Evolutionary conservation across 2,797 vertebrate species (phyloP).

Genomic region (Pygocentrus nattereri): DNA sequence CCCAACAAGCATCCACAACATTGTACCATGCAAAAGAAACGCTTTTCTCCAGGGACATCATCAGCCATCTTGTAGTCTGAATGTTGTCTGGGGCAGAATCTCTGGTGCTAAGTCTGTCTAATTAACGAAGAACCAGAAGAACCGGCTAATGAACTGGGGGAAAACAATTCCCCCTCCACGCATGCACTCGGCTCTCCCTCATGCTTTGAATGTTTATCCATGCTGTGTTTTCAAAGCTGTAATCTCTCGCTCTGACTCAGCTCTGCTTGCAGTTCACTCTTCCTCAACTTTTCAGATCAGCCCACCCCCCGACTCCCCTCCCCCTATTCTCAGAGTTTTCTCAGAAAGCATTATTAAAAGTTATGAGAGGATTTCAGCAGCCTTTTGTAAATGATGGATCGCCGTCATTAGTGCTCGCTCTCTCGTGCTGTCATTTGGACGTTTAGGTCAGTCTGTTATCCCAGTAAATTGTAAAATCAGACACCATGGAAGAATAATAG

Average conservation of each 20-base stretch:
- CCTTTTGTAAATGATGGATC: constrained; percentile 25
- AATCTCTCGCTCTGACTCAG: neutral
- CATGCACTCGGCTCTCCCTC: neutral
- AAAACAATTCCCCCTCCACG: neutral
- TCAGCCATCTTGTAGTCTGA: constrained; percentile 6
- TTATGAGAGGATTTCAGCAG: constrained; percentile 26
- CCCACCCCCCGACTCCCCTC: neutral
- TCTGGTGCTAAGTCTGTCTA: neutral
- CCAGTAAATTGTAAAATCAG: constrained; percentile 24
- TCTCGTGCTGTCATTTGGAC: constrained; percentile 22
- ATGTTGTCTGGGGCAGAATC: neutral
- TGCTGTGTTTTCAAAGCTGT: neutral
- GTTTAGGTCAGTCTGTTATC: constrained; percentile 22
- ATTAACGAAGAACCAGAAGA: constrained; percentile 18
- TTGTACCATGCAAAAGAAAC: neutral
- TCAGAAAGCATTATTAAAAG: constrained; percentile 38
- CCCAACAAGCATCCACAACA: constrained; percentile 9
- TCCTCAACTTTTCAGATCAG: constrained; percentile 5
- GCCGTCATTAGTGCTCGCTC: constrained; percentile 8
- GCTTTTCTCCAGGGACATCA: constrained; percentile 16
- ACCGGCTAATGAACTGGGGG: constrained; percentile 26
- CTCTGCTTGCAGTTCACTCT: neutral
- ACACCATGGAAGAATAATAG: constrained; percentile 14
- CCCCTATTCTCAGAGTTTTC: constrained; percentile 9
- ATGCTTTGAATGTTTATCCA: constrained; percentile 15